phyloP scores from a whole-genome alignment of 2,888 invertebrate species.

The Eudemis profundana region DNA sequence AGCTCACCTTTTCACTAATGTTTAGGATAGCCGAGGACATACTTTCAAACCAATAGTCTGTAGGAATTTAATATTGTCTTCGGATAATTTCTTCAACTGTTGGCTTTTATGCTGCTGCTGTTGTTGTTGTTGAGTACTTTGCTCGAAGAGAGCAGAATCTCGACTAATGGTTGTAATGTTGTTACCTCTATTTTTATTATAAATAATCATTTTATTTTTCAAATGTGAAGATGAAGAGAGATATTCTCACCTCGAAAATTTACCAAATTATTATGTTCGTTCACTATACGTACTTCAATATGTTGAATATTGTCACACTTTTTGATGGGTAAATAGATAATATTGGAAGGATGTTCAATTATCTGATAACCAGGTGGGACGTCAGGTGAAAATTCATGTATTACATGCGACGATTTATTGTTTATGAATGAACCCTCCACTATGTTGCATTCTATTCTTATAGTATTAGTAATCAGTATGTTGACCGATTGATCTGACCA shows the following conservation, averaged over 20 bases:
- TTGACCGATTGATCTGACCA: not conserved
- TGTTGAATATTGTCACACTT: not conserved
- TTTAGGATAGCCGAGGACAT: slow-evolving; percentile 31
- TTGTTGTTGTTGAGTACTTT: not conserved
- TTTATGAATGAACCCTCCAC: slow-evolving; percentile 43
- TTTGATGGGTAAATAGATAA: slow-evolving; percentile 20
- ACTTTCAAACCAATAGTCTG: slow-evolving; percentile 31
- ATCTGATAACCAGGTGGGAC: slow-evolving; percentile 40
- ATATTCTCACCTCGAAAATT: slow-evolving; percentile 24
- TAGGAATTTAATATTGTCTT: slow-evolving; percentile 15
- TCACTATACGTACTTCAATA: not conserved
- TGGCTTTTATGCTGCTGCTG: not conserved
- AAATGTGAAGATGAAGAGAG: slow-evolving; percentile 7
- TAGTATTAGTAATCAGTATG: slow-evolving; percentile 36
- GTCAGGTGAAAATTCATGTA: slow-evolving; percentile 35
- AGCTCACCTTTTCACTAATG: slow-evolving; percentile 24
- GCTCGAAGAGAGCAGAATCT: not conserved
- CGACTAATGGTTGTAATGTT: not conserved
- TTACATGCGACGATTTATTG: slow-evolving; percentile 35
- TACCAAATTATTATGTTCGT: not conserved
- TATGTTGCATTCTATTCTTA: slow-evolving; percentile 45
- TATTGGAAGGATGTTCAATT: slow-evolving; percentile 14
- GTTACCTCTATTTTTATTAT: slow-evolving; percentile 9
- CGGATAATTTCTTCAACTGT: not conserved
- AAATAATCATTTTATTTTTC: slow-evolving; percentile 28